These are phyloP conservation scores for Sisyra nigra DNA, from an alignment of 2,888 invertebrate genomes.

Conservation along the genomic window DNA sequence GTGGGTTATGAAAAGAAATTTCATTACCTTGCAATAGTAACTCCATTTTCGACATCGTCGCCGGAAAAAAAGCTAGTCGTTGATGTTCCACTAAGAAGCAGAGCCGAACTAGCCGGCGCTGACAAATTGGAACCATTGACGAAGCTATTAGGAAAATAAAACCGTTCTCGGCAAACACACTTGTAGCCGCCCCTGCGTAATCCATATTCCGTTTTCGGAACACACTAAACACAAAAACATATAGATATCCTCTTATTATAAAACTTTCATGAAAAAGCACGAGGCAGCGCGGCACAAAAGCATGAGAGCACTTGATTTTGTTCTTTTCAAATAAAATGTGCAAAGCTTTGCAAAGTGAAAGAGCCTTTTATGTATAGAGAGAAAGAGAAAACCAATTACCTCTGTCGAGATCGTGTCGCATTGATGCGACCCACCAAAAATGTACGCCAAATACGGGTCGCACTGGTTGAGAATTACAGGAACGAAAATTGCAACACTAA, in stretches of 20 bases:
- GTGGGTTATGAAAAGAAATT: too few species aligned
- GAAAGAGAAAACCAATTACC: slow-evolving; percentile 20
- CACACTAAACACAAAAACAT: slow-evolving; percentile 28
- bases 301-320: background rate
- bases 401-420: slow-evolving; percentile 34
- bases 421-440: slow-evolving; percentile 48
- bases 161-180: slow-evolving; percentile 44
- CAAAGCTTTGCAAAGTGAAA: too few species aligned
- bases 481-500: slow-evolving; percentile 21
- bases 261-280: background rate
- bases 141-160: slow-evolving; percentile 32
- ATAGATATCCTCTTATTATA: too few species aligned
- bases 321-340: too few species aligned
- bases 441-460: slow-evolving; percentile 46
- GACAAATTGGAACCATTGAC: slow-evolving; percentile 18
- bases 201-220: slow-evolving; percentile 24
- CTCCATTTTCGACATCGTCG: slow-evolving; percentile 29
- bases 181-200: slow-evolving; percentile 36
- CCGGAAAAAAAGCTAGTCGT: slow-evolving; percentile 31
- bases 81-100: too few species aligned
- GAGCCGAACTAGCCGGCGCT: too few species aligned
- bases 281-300: background rate
- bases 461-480: slow-evolving; percentile 53
- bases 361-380: background rate
- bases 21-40: too few species aligned